A percentile compares a stretch with the other conserved stretches of the same genome.
phyloP scores from a whole-genome alignment of 2,797 vertebrate genomes.

The Leptatherina wallacei region DNA sequence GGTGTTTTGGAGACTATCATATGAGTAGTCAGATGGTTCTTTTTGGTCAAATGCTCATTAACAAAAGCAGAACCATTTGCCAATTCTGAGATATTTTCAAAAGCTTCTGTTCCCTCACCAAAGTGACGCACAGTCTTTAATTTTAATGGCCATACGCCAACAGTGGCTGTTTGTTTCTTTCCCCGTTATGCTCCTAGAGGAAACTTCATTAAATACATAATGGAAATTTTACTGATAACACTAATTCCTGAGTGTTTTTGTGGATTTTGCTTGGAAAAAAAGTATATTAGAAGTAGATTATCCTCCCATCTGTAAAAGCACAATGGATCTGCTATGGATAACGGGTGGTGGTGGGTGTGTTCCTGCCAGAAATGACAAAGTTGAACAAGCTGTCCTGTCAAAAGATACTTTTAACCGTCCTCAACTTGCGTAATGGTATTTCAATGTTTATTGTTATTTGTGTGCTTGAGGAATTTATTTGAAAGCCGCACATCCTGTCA shows the following conservation, averaged over 20 bases:
- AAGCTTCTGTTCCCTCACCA: conserved; percentile 42
- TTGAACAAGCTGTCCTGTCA: conserved; percentile 75
- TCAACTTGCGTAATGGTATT: conserved; percentile 55
- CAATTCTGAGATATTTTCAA: conserved; percentile 50
- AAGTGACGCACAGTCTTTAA: conserved; percentile 48
- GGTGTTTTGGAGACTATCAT: conserved; percentile 77
- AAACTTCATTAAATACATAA: conserved; percentile 34
- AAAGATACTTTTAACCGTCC: conserved; percentile 61
- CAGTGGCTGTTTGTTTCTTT: conserved; percentile 40
- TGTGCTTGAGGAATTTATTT: conserved; percentile 68
- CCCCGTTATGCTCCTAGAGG: conserved; percentile 9
- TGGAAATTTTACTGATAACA: conserved; percentile 22
- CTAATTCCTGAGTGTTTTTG: conserved; percentile 45
- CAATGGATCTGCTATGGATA: conserved; percentile 65
- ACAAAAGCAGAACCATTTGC: conserved; percentile 66
- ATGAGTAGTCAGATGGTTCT: conserved; percentile 84
- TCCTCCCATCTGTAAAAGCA: conserved; percentile 66
- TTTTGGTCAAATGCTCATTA: conserved; percentile 80
- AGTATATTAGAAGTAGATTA: conserved; percentile 63
- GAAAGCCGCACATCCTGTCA: conserved; percentile 69
- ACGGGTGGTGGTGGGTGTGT: conserved; percentile 63
- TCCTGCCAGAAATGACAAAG: conserved; percentile 69
- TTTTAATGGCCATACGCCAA: conserved; percentile 40
- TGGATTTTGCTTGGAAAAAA: conserved; percentile 39
- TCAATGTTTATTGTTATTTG: conserved; percentile 67